Evolutionary conservation across 2,888 invertebrate species (phyloP), one percentile per base, ranked within the genome.

Genomic region (Hirtodrosophila trivittata): DNA sequence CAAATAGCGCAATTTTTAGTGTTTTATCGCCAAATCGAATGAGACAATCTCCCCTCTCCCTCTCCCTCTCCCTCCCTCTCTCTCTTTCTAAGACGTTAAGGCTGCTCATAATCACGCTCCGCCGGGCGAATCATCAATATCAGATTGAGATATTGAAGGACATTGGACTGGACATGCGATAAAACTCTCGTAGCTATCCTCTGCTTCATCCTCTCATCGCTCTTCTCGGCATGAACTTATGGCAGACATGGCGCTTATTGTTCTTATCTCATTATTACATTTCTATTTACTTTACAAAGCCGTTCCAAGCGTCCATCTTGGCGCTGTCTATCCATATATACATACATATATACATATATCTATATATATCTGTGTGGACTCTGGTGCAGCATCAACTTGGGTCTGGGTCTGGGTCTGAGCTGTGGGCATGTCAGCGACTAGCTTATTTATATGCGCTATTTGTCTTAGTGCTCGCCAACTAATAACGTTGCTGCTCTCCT

Each of bases 251-350:
- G 21, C 64, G 66, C 65, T 74, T 83, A 83, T 82, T 82, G 82
- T 82, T 78, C 83, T 81, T 83, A 82, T 82, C 82, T 81, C 78
- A 76, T 83, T 82, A 82, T 82, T 83, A 77, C 72, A 73, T 80
- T 83, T 82, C 67, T 83, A 82, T 82, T 82, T 83, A 78, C 77
- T 75, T 58, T 62, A 57, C 56, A 58, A 35, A 66, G 57, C 41
- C 47, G 16, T 28, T 10, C 18, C 1, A 26, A 8, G 21, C 7
- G 39, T 5, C 12, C 38, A 28, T 5, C 54, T 41, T 39, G 7
- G 39, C 32, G 16, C 28, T 46, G 28, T 47, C 47, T 28, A 28
- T 35, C 18, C 47, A 54, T 37, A 42, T 41, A 9, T 37, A 14
- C 37, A 16, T 18, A 21, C 5, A 21, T 21, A 21, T 21, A 21